Conservation (phyloP, 2,113 vertebrate genomes). For the Galeopterus variegatus region DNA sequence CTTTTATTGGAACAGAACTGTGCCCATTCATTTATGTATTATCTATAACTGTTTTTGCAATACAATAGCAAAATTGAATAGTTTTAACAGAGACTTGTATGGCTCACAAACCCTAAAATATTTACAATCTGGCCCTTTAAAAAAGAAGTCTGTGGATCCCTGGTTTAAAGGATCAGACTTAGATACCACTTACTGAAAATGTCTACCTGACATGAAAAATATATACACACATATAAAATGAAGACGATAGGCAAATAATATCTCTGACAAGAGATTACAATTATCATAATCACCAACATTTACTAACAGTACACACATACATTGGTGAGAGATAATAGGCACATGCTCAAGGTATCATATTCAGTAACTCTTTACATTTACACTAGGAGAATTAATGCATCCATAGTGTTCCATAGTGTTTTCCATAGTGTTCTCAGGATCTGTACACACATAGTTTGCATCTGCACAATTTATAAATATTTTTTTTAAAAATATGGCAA, state of each 20-base stretch:
- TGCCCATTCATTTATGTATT: neutral
- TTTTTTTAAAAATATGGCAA: neutral
- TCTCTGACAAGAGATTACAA: neutral
- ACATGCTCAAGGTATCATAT: neutral
- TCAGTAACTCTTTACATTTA: neutral
- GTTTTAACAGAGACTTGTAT: neutral
- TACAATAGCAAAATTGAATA: neutral
- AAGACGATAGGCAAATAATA: neutral
- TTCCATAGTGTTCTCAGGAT: neutral
- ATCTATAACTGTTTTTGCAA: neutral
- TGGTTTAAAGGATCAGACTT: neutral
- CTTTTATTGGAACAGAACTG: neutral
- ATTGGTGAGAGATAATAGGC: neutral
- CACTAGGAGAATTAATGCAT: neutral
- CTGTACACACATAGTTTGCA: neutral
- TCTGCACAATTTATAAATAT: neutral
- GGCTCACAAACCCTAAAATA: neutral
- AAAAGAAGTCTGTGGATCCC: neutral
- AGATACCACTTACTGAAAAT: neutral
- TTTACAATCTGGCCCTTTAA: neutral
- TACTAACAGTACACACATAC: neutral
- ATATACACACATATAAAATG: neutral
- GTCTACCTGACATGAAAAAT: neutral
- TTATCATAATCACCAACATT: neutral
- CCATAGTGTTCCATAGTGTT: neutral